phyloP scores from a whole-genome alignment of 1,140 invertebrate species.

The Potamilus streckersoni region DNA sequence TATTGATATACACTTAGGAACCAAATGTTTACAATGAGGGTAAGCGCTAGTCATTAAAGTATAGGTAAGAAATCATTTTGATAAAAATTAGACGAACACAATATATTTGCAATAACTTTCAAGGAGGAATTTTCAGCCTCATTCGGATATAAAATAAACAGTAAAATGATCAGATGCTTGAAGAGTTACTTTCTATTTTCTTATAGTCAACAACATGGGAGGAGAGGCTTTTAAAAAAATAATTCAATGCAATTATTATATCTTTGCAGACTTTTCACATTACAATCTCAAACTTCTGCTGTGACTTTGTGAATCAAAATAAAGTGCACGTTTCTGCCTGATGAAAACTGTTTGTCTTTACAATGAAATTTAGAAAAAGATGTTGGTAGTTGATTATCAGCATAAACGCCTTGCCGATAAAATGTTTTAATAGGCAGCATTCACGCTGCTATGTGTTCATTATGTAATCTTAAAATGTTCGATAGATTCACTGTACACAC shows the following conservation, averaged over 20 bases:
- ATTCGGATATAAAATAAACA: constrained; percentile 14
- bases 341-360: neutral
- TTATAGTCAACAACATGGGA: neutral
- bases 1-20: constrained; percentile 3
- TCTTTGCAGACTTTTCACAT: neutral
- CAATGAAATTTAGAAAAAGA: neutral
- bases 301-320: neutral
- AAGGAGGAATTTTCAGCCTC: neutral
- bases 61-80: constrained; percentile 6
- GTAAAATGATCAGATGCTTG: constrained; percentile 5
- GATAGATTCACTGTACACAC: constrained; percentile 25
- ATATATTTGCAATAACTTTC: constrained; percentile 3
- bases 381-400: constrained; percentile 3
- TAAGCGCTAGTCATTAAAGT: neutral
- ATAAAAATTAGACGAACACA: neutral
- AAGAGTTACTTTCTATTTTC: constrained; percentile 4
- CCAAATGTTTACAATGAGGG: constrained; percentile 3
- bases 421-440: neutral
- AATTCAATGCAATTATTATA: neutral
- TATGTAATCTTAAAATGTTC: constrained; percentile 22
- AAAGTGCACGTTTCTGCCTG: constrained; percentile 2
- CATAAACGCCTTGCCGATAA: neutral
- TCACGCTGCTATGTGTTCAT: constrained; percentile 8
- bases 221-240: neutral
- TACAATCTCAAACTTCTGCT: constrained; percentile 14